Conservation (phyloP, 2,797 vertebrate genomes). For the Octomys mimax region DNA sequence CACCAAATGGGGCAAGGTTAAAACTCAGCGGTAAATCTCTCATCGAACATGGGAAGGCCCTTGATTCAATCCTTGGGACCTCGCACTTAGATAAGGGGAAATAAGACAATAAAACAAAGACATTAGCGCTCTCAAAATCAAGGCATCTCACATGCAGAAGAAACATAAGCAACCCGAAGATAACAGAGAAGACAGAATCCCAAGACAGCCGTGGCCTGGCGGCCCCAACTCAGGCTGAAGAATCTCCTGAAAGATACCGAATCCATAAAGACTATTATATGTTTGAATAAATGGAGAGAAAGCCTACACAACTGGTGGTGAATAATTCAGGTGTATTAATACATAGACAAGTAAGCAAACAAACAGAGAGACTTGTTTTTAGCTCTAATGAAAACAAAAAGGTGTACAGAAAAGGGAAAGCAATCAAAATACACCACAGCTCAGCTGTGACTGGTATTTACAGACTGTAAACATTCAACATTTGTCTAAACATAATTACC, state of each 20-base stretch:
- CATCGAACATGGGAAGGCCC: neutral
- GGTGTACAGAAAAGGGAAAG: neutral
- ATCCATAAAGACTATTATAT: neutral
- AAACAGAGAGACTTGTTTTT: neutral
- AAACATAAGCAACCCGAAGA: neutral
- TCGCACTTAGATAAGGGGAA: neutral
- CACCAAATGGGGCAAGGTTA: neutral
- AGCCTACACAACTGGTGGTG: neutral
- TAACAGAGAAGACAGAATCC: neutral
- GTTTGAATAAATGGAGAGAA: neutral
- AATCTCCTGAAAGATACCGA: neutral
- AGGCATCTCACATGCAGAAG: neutral
- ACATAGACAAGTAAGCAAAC: neutral
- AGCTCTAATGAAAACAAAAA: conserved; percentile 52
- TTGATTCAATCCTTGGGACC: neutral
- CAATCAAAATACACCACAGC: neutral
- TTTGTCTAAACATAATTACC: conserved; percentile 35
- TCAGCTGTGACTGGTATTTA: neutral
- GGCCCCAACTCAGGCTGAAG: neutral
- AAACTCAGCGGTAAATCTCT: neutral
- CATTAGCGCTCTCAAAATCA: neutral
- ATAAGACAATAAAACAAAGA: neutral
- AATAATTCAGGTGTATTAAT: conserved; percentile 18
- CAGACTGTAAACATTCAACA: conserved; percentile 37
- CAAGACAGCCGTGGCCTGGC: neutral